Base-by-base conservation (phyloP, 2,888 invertebrate species). In the Andrena haemorrhoa region DNA sequence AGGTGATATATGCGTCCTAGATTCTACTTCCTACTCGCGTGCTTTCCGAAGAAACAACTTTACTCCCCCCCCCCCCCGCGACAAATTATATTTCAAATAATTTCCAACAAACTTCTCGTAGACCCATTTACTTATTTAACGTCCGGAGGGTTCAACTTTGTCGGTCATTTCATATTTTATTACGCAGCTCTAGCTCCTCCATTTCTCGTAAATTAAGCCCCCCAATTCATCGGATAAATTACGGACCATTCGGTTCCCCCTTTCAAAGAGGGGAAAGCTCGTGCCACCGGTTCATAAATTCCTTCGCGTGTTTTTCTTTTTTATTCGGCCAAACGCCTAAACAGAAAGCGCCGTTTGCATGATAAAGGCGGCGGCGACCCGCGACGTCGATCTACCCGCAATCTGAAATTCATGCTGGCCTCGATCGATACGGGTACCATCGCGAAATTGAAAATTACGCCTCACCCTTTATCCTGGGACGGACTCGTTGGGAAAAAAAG, bases 271-370 rank as follows among this genome's bases (percentile, higher is more conserved):
- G 23, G 41, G 58, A 26, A 64, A 79, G 60, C 72, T 63, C 80
- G 80, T 68, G 80, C 72, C 49, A 47, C 5, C 49, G 66, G 73
- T 80, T 80, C 81, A 80, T 80, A 80, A 80, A 80, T 80, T 73
- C 61, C 80, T 80, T 79, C 72, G 72, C 80, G 80, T 80, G 80
- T 79, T 80, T 80, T 79, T 68, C 41, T 41, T 41, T 41, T 41
- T 41, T 41, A 79, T 80, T 68, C 80, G 80, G 73, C 29, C 81
- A 73, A 60, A 79, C 71, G 70, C 80, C 79, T 79, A 79, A 79
- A 79, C 79, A 79, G 79, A 79, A 53, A 79, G 53, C 80, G 70
- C 79, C 70, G 79, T 79, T 79, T 79, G 79, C 79, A 79, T 79
- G 79, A 79, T 79, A 79, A 79, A 79, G 79, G 70, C 79, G 23